These are phyloP conservation scores for Nemoura dubitans DNA, from an alignment of 2,888 invertebrate species.

Conservation along the genomic window DNA sequence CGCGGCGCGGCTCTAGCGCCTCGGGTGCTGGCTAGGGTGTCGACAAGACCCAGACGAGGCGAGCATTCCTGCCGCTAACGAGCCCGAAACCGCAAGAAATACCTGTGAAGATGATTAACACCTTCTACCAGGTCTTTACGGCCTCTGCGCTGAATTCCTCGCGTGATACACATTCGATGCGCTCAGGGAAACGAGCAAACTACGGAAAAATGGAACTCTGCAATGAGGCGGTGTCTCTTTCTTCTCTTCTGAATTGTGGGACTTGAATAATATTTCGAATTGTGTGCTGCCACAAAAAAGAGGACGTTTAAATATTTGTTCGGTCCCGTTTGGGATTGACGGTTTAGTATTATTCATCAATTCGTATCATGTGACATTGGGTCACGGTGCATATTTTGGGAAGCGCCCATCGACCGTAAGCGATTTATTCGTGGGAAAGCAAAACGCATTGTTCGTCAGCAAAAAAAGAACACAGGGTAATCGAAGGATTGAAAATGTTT, in stretches of 20 bases:
- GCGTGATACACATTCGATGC: neutral
- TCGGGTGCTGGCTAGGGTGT: conserved; percentile 1
- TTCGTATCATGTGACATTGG: neutral
- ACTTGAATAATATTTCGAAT: neutral
- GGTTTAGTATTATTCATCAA: neutral
- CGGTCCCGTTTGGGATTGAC: neutral
- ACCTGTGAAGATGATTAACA: conserved; percentile 7
- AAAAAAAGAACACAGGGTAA: neutral
- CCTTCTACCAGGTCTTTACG: neutral
- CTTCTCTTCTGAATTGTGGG: neutral
- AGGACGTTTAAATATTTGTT: neutral
- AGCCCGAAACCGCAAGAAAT: conserved; percentile 7
- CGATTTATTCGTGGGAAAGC: neutral
- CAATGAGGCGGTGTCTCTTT: neutral
- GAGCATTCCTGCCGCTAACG: neutral
- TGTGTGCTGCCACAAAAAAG: neutral
- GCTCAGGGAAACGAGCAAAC: neutral
- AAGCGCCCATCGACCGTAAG: neutral
- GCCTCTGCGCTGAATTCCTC: neutral
- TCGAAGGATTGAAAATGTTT: neutral
- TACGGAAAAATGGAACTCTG: neutral
- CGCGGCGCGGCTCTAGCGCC: neutral
- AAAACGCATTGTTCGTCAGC: neutral
- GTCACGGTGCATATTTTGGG: neutral
- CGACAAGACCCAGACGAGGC: neutral